Evolutionary conservation across 1,140 invertebrate species (phyloP), one percentile per base, ranked within the genome.

Genomic region (Drosophila tristis): DNA sequence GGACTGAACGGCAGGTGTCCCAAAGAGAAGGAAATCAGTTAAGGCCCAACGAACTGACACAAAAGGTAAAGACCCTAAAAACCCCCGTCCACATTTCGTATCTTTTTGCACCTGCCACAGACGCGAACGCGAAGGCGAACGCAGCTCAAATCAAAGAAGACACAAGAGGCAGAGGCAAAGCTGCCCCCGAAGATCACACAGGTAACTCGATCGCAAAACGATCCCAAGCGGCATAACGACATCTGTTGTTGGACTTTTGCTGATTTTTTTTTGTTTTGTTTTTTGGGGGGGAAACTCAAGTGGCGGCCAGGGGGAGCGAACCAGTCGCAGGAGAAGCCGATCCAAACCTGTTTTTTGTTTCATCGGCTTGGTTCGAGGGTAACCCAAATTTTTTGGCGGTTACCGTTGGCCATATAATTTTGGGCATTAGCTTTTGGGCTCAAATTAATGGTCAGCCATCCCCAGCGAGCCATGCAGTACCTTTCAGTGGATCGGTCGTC

Each of bases 351-450:
- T 49, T 71, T 60, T 23, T 29, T 43, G 4, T n/a, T 35, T 35
- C 42, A 23, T 55, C 64, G 74, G 67, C 4, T 35, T 0, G 64
- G 71, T 77, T 77, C 61, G 74, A 78, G 78, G 81, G 81, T 87
- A 87, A 85, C 81, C 81, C 82, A 85, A 85, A 85, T 85, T 80
- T 58, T 58, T 78, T 64, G 64, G 65, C 65, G 53, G 64, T 72
- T 81, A 72, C 78, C 79, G 82, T 86, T 81, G 84, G 67, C 74
- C 78, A 78, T 86, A 89, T 86, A 86, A 87, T 86, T 86, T 86
- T 74, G 51, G 57, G 82, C 75, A 86, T 87, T 86, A 87, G 82
- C 82, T 89, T 76, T 78, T 71, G 35, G 35, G 65, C 59, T 50
- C 70, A 82, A 86, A 87, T 86, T 86, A 89, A 86, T 82, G 82